Evolutionary conservation across 2,888 invertebrate species (phyloP), one percentile per base, ranked within the genome.

Genomic region (Uloborus plumipes): DNA sequence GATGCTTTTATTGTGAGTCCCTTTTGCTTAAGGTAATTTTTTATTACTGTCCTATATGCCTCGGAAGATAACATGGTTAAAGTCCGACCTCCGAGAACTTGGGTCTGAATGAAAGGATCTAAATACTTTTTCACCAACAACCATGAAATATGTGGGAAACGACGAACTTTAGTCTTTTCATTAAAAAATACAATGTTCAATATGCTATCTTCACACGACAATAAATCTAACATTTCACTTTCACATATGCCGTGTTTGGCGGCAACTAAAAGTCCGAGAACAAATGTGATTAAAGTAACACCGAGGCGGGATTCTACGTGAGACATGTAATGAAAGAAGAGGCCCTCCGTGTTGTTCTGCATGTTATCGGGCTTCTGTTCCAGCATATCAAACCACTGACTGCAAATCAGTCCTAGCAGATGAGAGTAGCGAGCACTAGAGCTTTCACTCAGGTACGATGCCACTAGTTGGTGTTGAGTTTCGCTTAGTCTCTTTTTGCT

Each of bases 211-310:
- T 90, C 89, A 51, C 89, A 86, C 2, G 89, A 89, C 26, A 90
- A 86, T 3, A 90, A 84, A 76, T 90, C 94, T 87, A 94, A 90
- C 89, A 94, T 93, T 90, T 96, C 96, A 6, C 93, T 93, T 87
- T 94, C 94, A 22, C 93, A 93, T 64, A 96, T 90, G 2, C 96
- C 96, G 88, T 93, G 92, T 74, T 94, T 92, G 11, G 95, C 92
- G 3, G 94, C 93, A 0, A 94, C 92, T 79, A 95, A 90, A 83
- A 95, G 91, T 2, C 94, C 92, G 53, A 95, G 90, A 72, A 94
- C 92, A 79, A 88, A 86, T 71, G 87, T 87, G n/a, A 89, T 59
- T 49, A 81, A 59, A 14, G 70, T 77, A 18, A 70, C 70, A 31
- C 84, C 82, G 26, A 84, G 61, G 71, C 79, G 77, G 31, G 71